phyloP scores from a whole-genome alignment of 2,888 invertebrate genomes.

The Polia nebulosa region DNA sequence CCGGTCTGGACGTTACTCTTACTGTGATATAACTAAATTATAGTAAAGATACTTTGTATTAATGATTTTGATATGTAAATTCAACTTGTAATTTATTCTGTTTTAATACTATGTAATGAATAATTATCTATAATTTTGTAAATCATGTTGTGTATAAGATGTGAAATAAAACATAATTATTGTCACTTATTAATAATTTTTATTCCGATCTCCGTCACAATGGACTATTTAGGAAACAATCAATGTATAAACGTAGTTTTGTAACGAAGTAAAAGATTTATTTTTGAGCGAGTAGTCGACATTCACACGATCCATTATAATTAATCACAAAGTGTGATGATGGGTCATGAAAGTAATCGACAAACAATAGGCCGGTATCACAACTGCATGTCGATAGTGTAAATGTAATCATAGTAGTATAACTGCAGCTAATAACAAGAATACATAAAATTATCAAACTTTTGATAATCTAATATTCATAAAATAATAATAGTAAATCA shows the following conservation, averaged over 20 bases:
- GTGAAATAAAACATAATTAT: slow-evolving; percentile 56
- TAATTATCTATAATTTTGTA: slow-evolving; percentile 41
- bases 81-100: slow-evolving; percentile 54
- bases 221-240: slow-evolving; percentile 32
- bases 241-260: slow-evolving; percentile 15
- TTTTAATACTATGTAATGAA: slow-evolving; percentile 47
- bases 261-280: slow-evolving; percentile 25
- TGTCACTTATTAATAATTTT: slow-evolving; percentile 53
- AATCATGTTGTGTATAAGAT: slow-evolving; percentile 65
- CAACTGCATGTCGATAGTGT: background rate
- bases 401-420: background rate
- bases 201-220: slow-evolving; percentile 33
- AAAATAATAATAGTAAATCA: no score
- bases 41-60: slow-evolving; percentile 60
- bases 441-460: background rate
- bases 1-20: slow-evolving; percentile 57
- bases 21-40: slow-evolving; percentile 78
- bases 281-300: background rate
- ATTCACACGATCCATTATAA: background rate
- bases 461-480: background rate
- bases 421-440: background rate
- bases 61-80: slow-evolving; percentile 56
- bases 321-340: background rate
- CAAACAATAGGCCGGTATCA: background rate
- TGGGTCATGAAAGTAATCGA: background rate